Base-by-base conservation (phyloP, 2,888 invertebrate genomes). In the Tanaodytes sp. region DNA sequence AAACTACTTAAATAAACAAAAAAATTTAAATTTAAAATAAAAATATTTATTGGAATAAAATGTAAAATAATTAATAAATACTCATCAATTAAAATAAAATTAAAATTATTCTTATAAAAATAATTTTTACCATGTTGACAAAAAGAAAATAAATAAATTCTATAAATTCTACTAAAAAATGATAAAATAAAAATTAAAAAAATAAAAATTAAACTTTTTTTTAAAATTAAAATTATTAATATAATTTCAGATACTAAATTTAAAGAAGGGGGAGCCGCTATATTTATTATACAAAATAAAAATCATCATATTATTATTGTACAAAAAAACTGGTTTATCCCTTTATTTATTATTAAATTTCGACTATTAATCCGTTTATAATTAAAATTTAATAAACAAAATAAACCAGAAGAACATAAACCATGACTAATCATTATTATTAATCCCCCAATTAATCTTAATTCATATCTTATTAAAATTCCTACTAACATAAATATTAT, bases 211-310 rank as follows among this genome's bases (percentile, higher is more conserved):
- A 66, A 55, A 16, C 46, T 27, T 48, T 31, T 59, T 48, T 45
- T 85, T 40, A 90, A 70, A 80, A 90, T 80, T 72, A 88, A 87
- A 86, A 88, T 88, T 85, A 91, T 87, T 82, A 91, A 86, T 71
- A 87, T 85, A 88, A 91, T 88, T 85, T 91, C 91, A 0, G 90
- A 88, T 71, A 90, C 81, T 83, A 91, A 88, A 89, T 91, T 91
- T 84, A 91, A 85, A 6, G 90, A 88, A 1, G 90, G 89, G 1
- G 91, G 91, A 46, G 89, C 88, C 0, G 90, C 88, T 80, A 91
- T 91, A 89, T 91, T 91, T 27, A 86, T 86, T 30, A 86, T 86
- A 80, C 87, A 84, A 77, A 91, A 85, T 82, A 91, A 85, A 89
- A 92, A 91, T 86, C 91, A 91, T 23, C 89, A 89, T 75, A 91